Evolutionary conservation across 2,888 invertebrate species (phyloP).

Genomic region (Tenthredo amoena): DNA sequence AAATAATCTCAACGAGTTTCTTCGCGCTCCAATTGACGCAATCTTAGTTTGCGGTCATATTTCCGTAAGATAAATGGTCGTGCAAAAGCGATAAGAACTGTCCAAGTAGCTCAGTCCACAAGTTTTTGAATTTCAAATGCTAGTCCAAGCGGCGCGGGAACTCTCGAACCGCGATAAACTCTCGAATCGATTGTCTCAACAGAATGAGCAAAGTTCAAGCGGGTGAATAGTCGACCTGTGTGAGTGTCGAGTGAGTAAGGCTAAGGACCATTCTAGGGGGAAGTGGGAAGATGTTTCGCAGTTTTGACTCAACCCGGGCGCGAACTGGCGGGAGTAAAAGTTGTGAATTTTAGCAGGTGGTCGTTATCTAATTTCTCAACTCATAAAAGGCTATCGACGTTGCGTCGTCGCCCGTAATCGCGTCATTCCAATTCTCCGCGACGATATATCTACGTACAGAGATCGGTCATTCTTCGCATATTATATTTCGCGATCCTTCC

Average conservation of each 20-base stretch:
- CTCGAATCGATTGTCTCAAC: neutral
- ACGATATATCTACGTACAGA: neutral
- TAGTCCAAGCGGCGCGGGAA: neutral
- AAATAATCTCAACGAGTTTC: conserved; percentile 10
- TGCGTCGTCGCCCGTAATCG: conserved; percentile 5
- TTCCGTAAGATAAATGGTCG: neutral
- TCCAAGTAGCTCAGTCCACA: neutral
- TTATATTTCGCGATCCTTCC: neutral
- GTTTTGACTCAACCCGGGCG: conserved; percentile 66
- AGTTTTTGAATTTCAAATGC: conserved; percentile 27
- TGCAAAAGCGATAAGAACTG: neutral
- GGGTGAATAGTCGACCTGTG: neutral
- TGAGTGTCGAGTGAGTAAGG: neutral
- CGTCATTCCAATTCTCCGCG: neutral
- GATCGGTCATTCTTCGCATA: neutral
- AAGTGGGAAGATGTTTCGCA: conserved; percentile 58
- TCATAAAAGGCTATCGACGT: conserved; percentile 49
- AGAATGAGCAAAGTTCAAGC: conserved; percentile 38
- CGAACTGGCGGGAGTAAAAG: conserved; percentile 63
- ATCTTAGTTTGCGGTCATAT: conserved; percentile 7
- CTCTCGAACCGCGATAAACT: neutral
- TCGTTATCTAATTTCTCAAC: conserved; percentile 63
- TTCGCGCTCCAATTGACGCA: neutral
- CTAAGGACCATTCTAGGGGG: neutral
- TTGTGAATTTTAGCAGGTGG: conserved; percentile 69